Base-by-base conservation (phyloP, 1,140 invertebrate genomes). In the Eurosta solidaginis region DNA sequence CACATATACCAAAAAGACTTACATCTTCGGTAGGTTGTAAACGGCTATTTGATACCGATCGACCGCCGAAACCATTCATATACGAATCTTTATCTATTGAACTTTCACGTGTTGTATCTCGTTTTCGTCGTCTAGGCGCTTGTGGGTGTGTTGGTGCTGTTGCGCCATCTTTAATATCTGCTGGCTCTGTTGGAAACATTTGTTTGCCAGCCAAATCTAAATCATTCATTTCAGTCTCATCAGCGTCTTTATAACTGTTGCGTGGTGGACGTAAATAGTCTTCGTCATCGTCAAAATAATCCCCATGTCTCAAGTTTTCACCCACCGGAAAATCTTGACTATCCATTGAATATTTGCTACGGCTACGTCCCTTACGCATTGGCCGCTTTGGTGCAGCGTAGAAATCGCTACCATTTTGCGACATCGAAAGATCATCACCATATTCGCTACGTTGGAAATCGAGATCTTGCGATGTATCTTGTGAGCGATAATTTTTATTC, bases 31-130 rank as follows among this genome's bases (percentile, higher is more conserved):
- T 81, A 83, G 83, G 82, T 79, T 86, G 83, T 85, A 87, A 87
- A 86, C 82, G 87, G 79, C 80, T 86, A 80, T 87, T 86, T 82
- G 85, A 85, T 81, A 86, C 82, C 83, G 84, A 87, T 82, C 85
- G 81, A 79, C 82, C 83, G 85, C 85, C 82, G 80, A 88, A 87
- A 77, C 88, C 88, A 74, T 87, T 88, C 25, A 88, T 82, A 76
- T 89, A 89, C 12, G 89, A 89, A 78, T 89, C 89, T 78, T 87
- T 89, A 82, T 87, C 68, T 77, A 84, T 80, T 78, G 89, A 81
- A 82, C 79, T 80, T 81, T 89, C 81, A 82, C 89, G 78, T 45
- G 82, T 80, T 80, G 83, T 81, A 80, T 85, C 85, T 78, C 83
- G 86, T 84, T 87, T 88, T 36, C 88, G 86, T 52, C 87, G 87